These are phyloP conservation scores for Drosophila anomelani DNA, from an alignment of 2,888 invertebrate genomes.

Conservation along the genomic window DNA sequence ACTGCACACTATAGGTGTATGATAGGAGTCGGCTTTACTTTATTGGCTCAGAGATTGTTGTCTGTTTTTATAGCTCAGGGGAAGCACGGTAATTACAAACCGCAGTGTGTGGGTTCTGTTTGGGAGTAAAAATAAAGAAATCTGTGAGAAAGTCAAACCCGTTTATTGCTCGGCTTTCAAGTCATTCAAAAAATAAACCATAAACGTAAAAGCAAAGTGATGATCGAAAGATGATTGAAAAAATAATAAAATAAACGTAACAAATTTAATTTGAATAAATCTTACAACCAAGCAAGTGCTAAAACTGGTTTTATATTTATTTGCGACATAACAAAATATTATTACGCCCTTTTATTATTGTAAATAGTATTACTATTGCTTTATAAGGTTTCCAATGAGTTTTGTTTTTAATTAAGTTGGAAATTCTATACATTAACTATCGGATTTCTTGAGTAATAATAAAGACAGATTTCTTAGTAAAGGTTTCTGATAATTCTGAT, in stretches of 20 bases:
- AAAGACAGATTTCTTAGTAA: not conserved
- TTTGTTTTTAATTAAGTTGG: not conserved
- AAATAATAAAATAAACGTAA: slow-evolving; percentile 15
- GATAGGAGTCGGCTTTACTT: not conserved
- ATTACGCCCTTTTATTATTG: slow-evolving; percentile 1
- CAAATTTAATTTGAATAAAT: slow-evolving; percentile 14
- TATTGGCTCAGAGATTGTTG: not conserved
- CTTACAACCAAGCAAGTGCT: slow-evolving; percentile 9
- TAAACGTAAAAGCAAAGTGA: not conserved
- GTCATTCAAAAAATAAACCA: slow-evolving; percentile 1
- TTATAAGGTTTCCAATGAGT: not conserved
- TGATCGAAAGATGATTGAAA: not conserved
- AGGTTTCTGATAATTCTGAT: not conserved
- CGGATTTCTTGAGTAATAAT: not conserved
- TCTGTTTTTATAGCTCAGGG: slow-evolving; percentile 5
- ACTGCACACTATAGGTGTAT: not conserved
- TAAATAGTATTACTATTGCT: not conserved
- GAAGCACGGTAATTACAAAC: slow-evolving; percentile 24
- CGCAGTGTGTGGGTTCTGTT: slow-evolving; percentile 2
- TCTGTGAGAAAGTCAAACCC: slow-evolving; percentile 21
- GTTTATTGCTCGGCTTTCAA: slow-evolving; percentile 16
- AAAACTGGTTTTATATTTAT: too few relatives aligned
- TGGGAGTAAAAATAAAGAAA: not conserved
- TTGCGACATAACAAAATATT: not conserved
- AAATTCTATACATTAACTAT: not conserved